These are phyloP conservation scores for Parotocinclus haroldoi DNA, from an alignment of 2,797 vertebrate genomes.

Conservation along the genomic window DNA sequence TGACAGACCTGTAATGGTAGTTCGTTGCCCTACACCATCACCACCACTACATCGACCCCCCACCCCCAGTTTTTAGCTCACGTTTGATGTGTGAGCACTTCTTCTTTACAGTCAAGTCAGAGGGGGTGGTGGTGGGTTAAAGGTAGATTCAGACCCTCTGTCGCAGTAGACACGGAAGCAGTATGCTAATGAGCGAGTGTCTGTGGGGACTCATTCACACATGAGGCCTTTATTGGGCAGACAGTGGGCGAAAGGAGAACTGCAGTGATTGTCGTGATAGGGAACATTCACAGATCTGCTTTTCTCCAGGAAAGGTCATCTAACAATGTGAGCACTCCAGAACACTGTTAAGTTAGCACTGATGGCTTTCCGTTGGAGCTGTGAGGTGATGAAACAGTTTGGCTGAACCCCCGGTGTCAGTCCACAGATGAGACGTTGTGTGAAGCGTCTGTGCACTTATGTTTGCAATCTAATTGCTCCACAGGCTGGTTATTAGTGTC, in stretches of 20 bases:
- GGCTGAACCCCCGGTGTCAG: not conserved
- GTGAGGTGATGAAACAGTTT: constrained; percentile 10
- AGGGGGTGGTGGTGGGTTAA: constrained; percentile 23
- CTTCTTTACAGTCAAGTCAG: constrained; percentile 11
- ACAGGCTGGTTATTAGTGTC: constrained; percentile 1
- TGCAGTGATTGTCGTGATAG: constrained; percentile 22
- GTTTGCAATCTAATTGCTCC: constrained; percentile 10
- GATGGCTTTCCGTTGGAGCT: constrained; percentile 10
- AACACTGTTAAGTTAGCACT: constrained; percentile 13
- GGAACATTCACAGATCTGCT: constrained; percentile 28
- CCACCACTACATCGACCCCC: not conserved
- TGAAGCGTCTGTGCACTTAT: constrained; percentile 3
- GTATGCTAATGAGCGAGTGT: constrained; percentile 40
- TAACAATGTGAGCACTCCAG: constrained; percentile 4
- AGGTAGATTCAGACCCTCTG: constrained; percentile 21
- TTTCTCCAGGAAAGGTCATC: constrained; percentile 12
- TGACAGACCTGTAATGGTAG: constrained; percentile 29
- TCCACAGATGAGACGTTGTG: constrained; percentile 9
- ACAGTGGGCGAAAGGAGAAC: constrained; percentile 33
- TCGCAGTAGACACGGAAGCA: constrained; percentile 32
- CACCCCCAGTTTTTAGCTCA: not conserved
- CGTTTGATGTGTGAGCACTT: constrained; percentile 23
- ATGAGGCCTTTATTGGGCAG: constrained; percentile 30
- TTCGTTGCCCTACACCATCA: not conserved
- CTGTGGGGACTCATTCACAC: constrained; percentile 34